Conservation (phyloP, 2,113 vertebrate species). For the Myotis yumanensis region DNA sequence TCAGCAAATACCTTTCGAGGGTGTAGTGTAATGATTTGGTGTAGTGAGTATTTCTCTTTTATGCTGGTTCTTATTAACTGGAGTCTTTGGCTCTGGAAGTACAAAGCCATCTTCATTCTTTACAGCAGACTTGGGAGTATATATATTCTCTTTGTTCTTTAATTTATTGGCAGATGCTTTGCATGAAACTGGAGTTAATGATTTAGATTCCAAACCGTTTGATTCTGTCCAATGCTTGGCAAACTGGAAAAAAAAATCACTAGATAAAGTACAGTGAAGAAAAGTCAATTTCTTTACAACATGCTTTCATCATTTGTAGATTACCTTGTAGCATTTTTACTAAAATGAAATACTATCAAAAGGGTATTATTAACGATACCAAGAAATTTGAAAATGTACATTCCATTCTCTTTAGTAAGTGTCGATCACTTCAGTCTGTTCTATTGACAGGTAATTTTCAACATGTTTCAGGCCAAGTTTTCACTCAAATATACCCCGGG, state of each 20-base stretch:
- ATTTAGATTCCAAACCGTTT: constrained; percentile 66
- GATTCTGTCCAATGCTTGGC: constrained; percentile 60
- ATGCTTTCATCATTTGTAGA: constrained; percentile 56
- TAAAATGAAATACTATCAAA: constrained; percentile 62
- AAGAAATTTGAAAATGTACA: constrained; percentile 53
- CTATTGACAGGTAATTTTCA: constrained; percentile 39
- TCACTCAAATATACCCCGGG: constrained; percentile 29
- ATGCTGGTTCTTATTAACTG: constrained; percentile 81
- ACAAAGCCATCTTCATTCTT: constrained; percentile 83
- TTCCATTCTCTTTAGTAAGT: constrained; percentile 44
- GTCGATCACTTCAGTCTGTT: constrained; percentile 37
- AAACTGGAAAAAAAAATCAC: constrained; percentile 66
- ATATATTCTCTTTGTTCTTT: constrained; percentile 90
- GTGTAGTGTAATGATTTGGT: constrained; percentile 77
- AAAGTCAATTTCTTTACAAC: constrained; percentile 66
- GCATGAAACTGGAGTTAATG: constrained; percentile 75
- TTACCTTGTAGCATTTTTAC: constrained; percentile 54
- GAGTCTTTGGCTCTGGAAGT: constrained; percentile 86
- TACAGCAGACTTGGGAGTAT: constrained; percentile 56
- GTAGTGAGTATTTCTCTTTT: constrained; percentile 80
- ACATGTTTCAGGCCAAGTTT: constrained; percentile 7
- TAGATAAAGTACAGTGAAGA: constrained; percentile 56
- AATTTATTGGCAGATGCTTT: constrained; percentile 78
- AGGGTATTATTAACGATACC: constrained; percentile 22
- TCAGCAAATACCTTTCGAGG: constrained; percentile 78